phyloP scores from a whole-genome alignment of 2,113 vertebrate genomes.

The Heptranchias perlo region DNA sequence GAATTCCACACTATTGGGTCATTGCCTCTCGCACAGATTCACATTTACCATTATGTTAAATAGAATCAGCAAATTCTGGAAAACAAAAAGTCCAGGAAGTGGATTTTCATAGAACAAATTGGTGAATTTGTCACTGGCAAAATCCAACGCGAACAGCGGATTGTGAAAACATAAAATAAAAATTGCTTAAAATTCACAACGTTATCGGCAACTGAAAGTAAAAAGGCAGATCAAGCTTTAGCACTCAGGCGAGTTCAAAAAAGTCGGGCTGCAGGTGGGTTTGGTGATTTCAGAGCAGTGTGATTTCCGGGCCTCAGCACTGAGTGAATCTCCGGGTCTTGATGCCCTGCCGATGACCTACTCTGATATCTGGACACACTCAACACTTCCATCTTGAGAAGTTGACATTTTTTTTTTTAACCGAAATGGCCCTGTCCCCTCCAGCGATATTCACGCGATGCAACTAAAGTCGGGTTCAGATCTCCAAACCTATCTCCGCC shows the following conservation, averaged over 20 bases:
- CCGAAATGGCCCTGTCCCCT: not conserved
- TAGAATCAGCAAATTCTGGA: not conserved
- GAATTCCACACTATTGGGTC: not conserved
- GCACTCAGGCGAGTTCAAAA: not conserved
- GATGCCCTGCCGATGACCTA: too few species aligned
- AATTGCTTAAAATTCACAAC: not conserved
- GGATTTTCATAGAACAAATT: conserved; percentile 22
- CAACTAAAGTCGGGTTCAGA: too few species aligned
- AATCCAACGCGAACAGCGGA: not conserved
- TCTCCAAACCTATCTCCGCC: too few species aligned
- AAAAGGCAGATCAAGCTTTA: not conserved
- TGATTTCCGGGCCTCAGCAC: too few species aligned
- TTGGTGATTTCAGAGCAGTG: not conserved
- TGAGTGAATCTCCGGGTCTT: too few species aligned
- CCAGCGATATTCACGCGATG: too few species aligned
- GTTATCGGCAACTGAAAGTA: not conserved
- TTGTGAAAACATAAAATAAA: not conserved
- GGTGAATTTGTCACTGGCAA: not conserved
- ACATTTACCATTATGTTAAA: not conserved
- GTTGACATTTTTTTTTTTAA: too few species aligned
- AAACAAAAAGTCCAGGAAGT: not conserved
- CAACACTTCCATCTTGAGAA: not conserved
- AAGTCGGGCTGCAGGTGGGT: not conserved
- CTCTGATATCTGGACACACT: not conserved
- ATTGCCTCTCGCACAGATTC: not conserved